Percentiles rank a stretch among this genome's conserved stretches.
Evolutionary conservation across 2,797 vertebrate species (phyloP).

Genomic region (Crax fasciolata): DNA sequence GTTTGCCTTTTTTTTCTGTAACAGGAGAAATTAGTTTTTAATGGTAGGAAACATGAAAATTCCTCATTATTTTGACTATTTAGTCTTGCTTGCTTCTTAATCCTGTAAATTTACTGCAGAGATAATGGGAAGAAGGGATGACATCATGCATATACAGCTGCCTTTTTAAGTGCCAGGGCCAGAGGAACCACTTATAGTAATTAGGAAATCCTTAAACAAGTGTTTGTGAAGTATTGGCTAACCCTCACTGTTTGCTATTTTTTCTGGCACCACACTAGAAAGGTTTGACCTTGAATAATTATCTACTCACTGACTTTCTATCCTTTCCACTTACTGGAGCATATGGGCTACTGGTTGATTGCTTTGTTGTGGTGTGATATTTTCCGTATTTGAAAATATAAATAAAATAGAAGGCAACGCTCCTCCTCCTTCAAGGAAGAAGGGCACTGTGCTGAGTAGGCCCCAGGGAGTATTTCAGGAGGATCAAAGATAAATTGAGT

Average conservation of each 20-base stretch:
- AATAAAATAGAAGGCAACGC: constrained; percentile 27
- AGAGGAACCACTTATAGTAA: constrained; percentile 98
- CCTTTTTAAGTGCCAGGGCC: constrained; percentile 94
- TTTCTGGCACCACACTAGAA: constrained; percentile 91
- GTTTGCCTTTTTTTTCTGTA: not conserved
- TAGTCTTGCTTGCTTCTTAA: constrained; percentile 81
- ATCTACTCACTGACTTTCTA: constrained; percentile 90
- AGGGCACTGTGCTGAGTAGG: not conserved
- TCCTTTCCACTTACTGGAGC: constrained; percentile 90
- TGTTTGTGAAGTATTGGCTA: constrained; percentile 96
- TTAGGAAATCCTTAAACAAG: constrained; percentile 99
- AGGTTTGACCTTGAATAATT: constrained; percentile 97
- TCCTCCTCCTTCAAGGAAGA: not conserved
- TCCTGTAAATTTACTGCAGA: constrained; percentile 90
- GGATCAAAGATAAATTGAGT: constrained; percentile 19
- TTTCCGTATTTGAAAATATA: constrained; percentile 50
- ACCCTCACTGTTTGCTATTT: constrained; percentile 91
- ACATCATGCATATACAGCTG: constrained; percentile 91
- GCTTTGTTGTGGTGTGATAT: constrained; percentile 86
- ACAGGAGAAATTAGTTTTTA: not conserved
- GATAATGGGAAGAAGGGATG: constrained; percentile 87
- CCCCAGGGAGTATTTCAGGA: not conserved
- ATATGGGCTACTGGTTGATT: constrained; percentile 86
- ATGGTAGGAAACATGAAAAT: constrained; percentile 24
- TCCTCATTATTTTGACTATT: constrained; percentile 75